Evolutionary conservation across 2,888 invertebrate species (phyloP).

Genomic region (Drosophila mimetica): DNA sequence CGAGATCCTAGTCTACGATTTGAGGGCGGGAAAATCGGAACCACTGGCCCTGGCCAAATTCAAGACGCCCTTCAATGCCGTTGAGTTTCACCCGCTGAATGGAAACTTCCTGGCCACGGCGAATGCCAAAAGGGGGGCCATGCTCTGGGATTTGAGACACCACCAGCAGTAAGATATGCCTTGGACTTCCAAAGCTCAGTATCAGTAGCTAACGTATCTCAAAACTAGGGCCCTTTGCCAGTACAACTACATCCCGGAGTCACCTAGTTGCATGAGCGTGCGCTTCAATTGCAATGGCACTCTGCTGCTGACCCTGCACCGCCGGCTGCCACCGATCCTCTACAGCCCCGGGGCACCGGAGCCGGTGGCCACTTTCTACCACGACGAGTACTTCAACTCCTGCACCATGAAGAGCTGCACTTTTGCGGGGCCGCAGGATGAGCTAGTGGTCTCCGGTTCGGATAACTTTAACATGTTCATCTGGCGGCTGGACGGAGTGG

Average conservation of each 20-base stretch:
- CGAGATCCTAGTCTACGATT: constrained; percentile 93
- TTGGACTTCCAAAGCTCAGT: neutral
- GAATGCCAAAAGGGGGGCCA: constrained; percentile 94
- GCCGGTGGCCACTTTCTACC: constrained; percentile 94
- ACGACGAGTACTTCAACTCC: constrained; percentile 96
- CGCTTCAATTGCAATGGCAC: constrained; percentile 93
- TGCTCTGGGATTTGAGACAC: constrained; percentile 94
- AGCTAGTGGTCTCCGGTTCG: constrained; percentile 96
- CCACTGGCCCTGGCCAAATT: constrained; percentile 85
- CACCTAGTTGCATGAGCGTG: constrained; percentile 95
- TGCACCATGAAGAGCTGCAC: constrained; percentile 99
- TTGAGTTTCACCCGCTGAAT: constrained; percentile 95
- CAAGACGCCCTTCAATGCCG: constrained; percentile 95
- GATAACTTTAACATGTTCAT: constrained; percentile 98
- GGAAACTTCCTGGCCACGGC: constrained; percentile 93
- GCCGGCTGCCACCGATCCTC: constrained; percentile 94
- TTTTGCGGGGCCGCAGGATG: constrained; percentile 95
- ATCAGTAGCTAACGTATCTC: fast-evolving
- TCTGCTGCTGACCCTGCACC: constrained; percentile 91
- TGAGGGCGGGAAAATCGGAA: constrained; percentile 85
- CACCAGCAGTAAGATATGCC: constrained; percentile 88
- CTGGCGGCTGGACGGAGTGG: constrained; percentile 93
- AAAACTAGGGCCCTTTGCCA: constrained; percentile 88
- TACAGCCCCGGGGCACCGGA: constrained; percentile 89
- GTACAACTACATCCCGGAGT: constrained; percentile 87